Conservation (phyloP, 2,797 vertebrate species). For the Acanthiza pusilla region DNA sequence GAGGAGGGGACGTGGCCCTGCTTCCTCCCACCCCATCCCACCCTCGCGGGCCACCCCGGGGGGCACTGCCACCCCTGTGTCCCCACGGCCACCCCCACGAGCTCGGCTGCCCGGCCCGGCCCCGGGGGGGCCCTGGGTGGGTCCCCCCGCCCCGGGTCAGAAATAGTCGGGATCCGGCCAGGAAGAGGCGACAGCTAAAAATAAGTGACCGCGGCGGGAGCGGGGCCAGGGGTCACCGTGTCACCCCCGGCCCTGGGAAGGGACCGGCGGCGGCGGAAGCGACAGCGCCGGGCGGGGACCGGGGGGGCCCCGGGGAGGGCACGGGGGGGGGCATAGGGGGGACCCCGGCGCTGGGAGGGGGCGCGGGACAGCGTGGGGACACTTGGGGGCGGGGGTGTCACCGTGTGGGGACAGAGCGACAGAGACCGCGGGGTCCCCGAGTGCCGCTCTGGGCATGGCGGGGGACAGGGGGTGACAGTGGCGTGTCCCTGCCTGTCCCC, state of each 20-base stretch:
- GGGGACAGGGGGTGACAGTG: background rate
- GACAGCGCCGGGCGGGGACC: background rate
- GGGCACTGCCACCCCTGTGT: background rate
- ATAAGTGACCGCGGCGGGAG: background rate
- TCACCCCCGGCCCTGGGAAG: background rate
- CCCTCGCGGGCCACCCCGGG: background rate
- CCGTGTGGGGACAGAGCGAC: background rate
- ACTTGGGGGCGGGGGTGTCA: background rate
- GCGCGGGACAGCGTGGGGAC: background rate
- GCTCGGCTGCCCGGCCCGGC: background rate
- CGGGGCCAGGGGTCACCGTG: background rate
- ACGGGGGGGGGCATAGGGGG: background rate
- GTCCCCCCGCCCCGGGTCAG: background rate
- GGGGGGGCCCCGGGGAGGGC: no score
- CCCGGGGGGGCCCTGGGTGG: background rate
- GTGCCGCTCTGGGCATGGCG: background rate
- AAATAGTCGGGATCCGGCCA: background rate
- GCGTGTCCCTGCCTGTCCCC: background rate
- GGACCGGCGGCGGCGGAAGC: background rate
- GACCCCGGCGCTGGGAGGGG: background rate
- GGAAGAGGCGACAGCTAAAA: background rate
- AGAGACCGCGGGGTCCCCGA: background rate
- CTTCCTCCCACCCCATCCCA: no score
- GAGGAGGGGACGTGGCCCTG: background rate
- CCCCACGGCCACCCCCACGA: background rate